Evolutionary conservation across 2,888 invertebrate species (phyloP).

Genomic region (Odiellus spinosus): DNA sequence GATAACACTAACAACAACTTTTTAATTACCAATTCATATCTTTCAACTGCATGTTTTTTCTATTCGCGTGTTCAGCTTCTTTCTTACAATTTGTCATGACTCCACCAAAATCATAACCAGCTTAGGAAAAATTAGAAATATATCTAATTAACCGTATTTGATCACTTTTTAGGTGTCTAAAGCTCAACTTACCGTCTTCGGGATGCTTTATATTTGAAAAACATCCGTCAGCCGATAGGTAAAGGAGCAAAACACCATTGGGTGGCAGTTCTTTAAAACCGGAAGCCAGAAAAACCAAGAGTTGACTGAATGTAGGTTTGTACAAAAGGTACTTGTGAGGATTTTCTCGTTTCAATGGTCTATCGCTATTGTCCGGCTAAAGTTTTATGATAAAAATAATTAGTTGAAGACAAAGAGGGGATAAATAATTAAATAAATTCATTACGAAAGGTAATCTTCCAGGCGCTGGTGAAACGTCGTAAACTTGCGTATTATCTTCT

Average conservation of each 20-base stretch:
- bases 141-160: not conserved
- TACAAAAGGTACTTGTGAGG: constrained; percentile 93
- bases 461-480: constrained; percentile 50
- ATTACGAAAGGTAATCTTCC: constrained; percentile 47
- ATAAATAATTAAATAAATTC: constrained; percentile 5
- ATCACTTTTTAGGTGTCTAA: not conserved
- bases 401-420: not conserved
- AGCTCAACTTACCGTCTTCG: constrained; percentile 67
- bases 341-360: constrained; percentile 53
- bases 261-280: constrained; percentile 84
- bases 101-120: constrained; percentile 79
- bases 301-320: constrained; percentile 84
- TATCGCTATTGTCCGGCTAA: constrained; percentile 48
- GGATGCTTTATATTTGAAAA: constrained; percentile 66
- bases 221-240: constrained; percentile 83
- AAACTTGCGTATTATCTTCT: constrained; percentile 21
- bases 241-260: constrained; percentile 75
- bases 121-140: constrained; percentile 21
- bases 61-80: constrained; percentile 43
- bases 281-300: constrained; percentile 74
- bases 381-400: not conserved
- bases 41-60: constrained; percentile 31
- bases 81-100: constrained; percentile 72
- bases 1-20: not conserved
- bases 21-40: constrained; percentile 38